Conservation (phyloP, 2,797 vertebrate genomes). For the Apogon talboti region DNA sequence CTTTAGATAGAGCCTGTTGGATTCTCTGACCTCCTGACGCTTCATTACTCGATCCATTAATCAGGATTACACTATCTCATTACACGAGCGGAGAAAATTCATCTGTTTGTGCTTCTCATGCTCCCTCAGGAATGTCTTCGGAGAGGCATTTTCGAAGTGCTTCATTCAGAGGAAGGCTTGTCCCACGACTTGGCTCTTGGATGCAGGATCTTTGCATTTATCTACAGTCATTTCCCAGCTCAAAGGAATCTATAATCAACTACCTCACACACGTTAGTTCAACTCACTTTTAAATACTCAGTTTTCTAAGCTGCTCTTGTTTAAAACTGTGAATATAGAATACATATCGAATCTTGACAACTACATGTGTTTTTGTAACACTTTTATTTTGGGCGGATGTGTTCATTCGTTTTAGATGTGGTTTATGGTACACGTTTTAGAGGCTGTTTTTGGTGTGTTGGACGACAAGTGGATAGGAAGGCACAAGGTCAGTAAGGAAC, state of each 20-base stretch:
- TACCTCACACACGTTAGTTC: constrained; percentile 23
- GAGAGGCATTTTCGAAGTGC: constrained; percentile 27
- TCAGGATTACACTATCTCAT: constrained; percentile 59
- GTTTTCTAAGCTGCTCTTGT: constrained; percentile 24
- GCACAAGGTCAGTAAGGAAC: constrained; percentile 40
- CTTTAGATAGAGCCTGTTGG: constrained; percentile 20
- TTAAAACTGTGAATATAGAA: not conserved
- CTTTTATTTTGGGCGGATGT: constrained; percentile 69
- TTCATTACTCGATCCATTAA: constrained; percentile 44
- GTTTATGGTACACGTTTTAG: constrained; percentile 36
- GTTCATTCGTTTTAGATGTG: constrained; percentile 43
- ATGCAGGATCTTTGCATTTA: constrained; percentile 42
- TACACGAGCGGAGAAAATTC: constrained; percentile 32
- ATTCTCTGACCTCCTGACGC: constrained; percentile 30
- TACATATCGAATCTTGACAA: constrained; percentile 8
- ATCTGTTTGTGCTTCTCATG: constrained; percentile 34
- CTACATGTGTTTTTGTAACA: constrained; percentile 22
- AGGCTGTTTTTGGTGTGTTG: constrained; percentile 31
- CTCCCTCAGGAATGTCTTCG: constrained; percentile 57
- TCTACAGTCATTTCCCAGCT: constrained; percentile 38
- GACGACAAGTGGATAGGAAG: constrained; percentile 38
- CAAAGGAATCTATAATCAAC: constrained; percentile 46
- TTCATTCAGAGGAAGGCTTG: constrained; percentile 19
- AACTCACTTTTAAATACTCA: constrained; percentile 28
- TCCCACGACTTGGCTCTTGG: constrained; percentile 39